These are phyloP conservation scores for Hedychridium roseum DNA, from an alignment of 2,888 invertebrate species.

Conservation along the genomic window DNA sequence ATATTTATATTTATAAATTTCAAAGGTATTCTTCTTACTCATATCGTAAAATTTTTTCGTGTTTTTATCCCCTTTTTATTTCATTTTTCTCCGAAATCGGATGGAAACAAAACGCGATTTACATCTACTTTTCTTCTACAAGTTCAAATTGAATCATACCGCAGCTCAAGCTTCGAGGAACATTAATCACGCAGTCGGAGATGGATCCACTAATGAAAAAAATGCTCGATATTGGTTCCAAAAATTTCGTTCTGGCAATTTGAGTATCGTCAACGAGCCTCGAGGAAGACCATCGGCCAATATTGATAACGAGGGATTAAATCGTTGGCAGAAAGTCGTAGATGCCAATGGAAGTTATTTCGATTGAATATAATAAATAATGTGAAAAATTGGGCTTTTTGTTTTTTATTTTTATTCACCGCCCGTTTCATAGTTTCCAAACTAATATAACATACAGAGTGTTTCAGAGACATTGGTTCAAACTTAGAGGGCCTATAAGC, in stretches of 20 bases:
- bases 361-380: conserved; percentile 13
- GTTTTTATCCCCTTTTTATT: no score
- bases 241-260: conserved; percentile 4
- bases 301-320: background rate
- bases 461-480: no score
- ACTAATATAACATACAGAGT: conserved; percentile 1
- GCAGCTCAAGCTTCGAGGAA: conserved; percentile 12
- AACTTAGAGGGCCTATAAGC: no score
- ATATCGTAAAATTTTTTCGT: no score
- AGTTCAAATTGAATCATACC: conserved; percentile 13
- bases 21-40: no score
- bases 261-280: conserved; percentile 2
- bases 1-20: conserved; percentile 3
- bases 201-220: conserved; percentile 3
- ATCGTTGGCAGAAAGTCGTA: conserved; percentile 13
- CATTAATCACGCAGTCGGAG: conserved; percentile 8
- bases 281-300: background rate
- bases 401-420: conserved; percentile 10
- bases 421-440: conserved; percentile 10
- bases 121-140: no score
- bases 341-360: conserved; percentile 11
- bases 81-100: no score
- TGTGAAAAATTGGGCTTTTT: conserved; percentile 9
- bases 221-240: conserved; percentile 2
- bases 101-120: no score